Conservation (phyloP, 2,113 vertebrate genomes). For the Eublepharis macularius region DNA sequence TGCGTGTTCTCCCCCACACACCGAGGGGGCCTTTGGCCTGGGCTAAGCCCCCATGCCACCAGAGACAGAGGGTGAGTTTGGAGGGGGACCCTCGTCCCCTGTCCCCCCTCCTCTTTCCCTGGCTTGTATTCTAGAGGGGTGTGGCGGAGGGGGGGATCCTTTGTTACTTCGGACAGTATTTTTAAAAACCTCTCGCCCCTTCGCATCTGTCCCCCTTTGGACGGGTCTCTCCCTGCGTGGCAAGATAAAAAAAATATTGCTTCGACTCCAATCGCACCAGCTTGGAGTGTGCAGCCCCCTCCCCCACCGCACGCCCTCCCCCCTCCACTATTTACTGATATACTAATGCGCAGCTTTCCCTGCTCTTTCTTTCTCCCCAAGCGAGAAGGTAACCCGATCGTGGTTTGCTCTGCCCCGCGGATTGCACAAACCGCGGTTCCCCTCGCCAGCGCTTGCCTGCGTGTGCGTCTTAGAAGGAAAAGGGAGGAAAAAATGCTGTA, state of each 20-base stretch:
- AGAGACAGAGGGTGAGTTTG: not conserved
- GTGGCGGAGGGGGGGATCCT: no score
- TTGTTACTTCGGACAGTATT: no score
- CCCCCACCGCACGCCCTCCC: no score
- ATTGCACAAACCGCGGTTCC: conserved; percentile 55
- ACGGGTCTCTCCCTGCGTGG: no score
- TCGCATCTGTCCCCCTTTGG: no score
- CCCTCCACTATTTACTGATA: not conserved
- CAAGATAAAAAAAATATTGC: no score
- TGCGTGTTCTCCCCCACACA: no score
- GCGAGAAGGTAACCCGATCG: conserved; percentile 42
- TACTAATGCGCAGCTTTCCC: not conserved
- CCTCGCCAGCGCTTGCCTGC: conserved; percentile 13
- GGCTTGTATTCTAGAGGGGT: not conserved
- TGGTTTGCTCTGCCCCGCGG: conserved; percentile 57
- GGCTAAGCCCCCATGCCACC: no score
- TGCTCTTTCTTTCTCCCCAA: not conserved
- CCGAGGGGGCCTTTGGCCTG: not conserved
- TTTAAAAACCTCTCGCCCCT: no score
- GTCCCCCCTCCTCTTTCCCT: not conserved
- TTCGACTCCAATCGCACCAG: not conserved
- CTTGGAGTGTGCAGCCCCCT: rapidly evolving
- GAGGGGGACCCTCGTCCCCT: not conserved
- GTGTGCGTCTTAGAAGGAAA: not conserved
- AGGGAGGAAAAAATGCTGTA: no score